Conservation (phyloP, 2,797 vertebrate genomes). For the Fratercula arctica region DNA sequence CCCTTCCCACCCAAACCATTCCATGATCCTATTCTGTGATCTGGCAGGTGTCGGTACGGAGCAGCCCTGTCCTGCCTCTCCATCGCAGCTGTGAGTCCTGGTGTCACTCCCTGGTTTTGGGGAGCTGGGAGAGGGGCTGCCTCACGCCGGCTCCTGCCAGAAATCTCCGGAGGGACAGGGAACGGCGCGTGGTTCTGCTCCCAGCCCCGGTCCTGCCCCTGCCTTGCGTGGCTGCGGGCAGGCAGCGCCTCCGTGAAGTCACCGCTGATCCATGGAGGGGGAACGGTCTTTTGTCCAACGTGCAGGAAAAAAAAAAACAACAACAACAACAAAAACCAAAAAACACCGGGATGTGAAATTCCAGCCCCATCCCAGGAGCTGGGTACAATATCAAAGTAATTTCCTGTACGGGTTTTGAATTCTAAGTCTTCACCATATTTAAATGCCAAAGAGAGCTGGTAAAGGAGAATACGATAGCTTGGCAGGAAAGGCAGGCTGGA, state of each 20-base stretch:
- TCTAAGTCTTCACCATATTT: not conserved
- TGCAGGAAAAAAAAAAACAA: not conserved
- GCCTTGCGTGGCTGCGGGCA: not conserved
- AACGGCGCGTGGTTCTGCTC: not conserved
- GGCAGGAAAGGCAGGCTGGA: not conserved
- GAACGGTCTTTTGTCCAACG: not conserved
- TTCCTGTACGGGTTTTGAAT: not conserved
- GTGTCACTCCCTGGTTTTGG: accelerated
- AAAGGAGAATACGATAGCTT: not conserved
- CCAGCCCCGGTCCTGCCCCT: not conserved
- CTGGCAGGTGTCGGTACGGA: not conserved
- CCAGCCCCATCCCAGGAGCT: not conserved
- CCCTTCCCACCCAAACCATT: too few relatives aligned
- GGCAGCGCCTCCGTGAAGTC: not conserved
- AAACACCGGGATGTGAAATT: not conserved
- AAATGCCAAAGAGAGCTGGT: not conserved
- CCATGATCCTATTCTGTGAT: too few relatives aligned
- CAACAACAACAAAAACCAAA: too few relatives aligned
- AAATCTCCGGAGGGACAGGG: too few relatives aligned
- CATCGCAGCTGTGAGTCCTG: not conserved
- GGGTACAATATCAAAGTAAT: not conserved
- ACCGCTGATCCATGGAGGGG: not conserved
- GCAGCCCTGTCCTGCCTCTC: not conserved
- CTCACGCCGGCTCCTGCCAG: accelerated
- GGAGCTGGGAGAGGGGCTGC: not conserved